These are phyloP conservation scores for Mohoua ochrocephala DNA, from an alignment of 2,113 vertebrate genomes.

Conservation along the genomic window DNA sequence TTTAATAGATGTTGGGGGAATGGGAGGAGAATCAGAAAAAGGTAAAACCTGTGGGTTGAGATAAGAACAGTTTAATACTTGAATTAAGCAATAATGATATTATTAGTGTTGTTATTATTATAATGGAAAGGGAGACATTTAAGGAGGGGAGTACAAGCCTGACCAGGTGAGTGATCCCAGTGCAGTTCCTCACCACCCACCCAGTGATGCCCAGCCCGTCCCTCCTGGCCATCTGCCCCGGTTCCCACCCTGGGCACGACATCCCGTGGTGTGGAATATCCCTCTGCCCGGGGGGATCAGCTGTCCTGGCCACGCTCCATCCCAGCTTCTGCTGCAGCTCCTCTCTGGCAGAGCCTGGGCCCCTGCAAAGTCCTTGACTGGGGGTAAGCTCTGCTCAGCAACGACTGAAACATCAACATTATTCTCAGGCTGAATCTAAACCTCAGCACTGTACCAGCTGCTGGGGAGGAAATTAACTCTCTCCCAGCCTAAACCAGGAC, in stretches of 20 bases:
- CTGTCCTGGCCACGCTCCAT: background rate
- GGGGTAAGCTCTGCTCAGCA: background rate
- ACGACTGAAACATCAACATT: background rate
- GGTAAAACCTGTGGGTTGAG: background rate
- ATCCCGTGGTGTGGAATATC: background rate
- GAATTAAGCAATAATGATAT: background rate
- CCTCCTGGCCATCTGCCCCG: background rate
- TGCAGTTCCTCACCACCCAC: background rate
- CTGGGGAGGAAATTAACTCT: background rate
- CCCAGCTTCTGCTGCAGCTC: background rate
- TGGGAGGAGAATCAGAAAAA: background rate
- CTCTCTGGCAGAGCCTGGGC: background rate
- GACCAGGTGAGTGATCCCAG: background rate
- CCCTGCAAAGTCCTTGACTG: background rate
- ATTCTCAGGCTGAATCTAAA: background rate
- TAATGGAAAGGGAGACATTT: background rate
- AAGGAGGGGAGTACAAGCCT: background rate
- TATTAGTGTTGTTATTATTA: background rate
- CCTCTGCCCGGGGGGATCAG: background rate
- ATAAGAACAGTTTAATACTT: background rate
- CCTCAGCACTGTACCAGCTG: background rate
- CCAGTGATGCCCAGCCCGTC: background rate
- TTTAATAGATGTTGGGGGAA: background rate
- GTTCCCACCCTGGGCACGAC: accelerated
- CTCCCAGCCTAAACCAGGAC: background rate